A percentile compares a stretch with the other conserved stretches of the same genome.
Conservation (phyloP, 2,113 vertebrate genomes). For the Mesembrinibis cayennensis region DNA sequence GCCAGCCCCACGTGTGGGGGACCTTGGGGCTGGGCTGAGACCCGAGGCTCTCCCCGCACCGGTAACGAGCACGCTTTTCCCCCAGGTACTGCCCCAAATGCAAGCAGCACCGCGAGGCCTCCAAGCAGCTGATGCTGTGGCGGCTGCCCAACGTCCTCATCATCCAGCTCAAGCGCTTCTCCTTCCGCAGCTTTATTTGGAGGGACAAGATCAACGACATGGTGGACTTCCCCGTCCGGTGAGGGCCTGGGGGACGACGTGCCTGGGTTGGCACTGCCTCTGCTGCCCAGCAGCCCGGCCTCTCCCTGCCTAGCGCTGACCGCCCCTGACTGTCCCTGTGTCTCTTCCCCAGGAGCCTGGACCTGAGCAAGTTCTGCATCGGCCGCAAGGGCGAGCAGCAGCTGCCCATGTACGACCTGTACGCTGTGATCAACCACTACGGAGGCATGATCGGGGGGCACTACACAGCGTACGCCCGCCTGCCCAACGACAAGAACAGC, state of each 20-base stretch:
- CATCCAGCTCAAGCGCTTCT: conserved; percentile 98
- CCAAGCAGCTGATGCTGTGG: conserved; percentile 96
- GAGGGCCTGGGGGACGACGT: not conserved
- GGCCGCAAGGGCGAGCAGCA: conserved; percentile 95
- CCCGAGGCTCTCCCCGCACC: not conserved
- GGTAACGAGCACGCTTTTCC: accelerated
- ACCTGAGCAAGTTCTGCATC: conserved; percentile 97
- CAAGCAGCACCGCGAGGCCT: conserved; percentile 95
- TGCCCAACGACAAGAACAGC: conserved; percentile 95
- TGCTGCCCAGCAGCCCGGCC: not conserved
- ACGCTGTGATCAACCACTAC: conserved; percentile 98
- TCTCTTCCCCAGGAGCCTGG: conserved; percentile 82
- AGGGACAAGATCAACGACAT: conserved; percentile 99
- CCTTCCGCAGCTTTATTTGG: conserved; percentile 98
- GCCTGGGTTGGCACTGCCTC: not conserved
- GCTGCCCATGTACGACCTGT: conserved; percentile 92
- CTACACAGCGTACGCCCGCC: conserved; percentile 93
- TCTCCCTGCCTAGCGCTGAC: not conserved
- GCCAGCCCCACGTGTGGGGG: not conserved
- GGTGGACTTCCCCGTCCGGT: conserved; percentile 98
- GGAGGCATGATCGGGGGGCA: conserved; percentile 99
- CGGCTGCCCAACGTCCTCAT: conserved; percentile 94
- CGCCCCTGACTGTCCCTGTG: accelerated
- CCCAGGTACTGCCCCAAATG: conserved; percentile 96
- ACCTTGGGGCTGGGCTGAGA: not conserved